These are phyloP conservation scores for Onthophagus taurus DNA, from an alignment of 1,140 invertebrate genomes.

Conservation along the genomic window DNA sequence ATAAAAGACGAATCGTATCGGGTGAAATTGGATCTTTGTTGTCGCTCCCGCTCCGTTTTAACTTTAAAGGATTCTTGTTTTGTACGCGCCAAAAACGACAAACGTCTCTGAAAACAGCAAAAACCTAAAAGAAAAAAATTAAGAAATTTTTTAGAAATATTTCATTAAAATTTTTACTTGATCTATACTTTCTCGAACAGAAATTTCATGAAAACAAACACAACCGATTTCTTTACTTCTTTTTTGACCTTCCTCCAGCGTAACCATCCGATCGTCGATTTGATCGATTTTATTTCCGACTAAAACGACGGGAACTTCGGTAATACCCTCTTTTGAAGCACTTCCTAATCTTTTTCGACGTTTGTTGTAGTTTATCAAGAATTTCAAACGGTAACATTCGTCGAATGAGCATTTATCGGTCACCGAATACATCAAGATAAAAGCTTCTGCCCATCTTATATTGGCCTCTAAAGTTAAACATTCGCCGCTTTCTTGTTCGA, in stretches of 20 bases:
- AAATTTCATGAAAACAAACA: constrained; percentile 74
- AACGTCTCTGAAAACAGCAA: constrained; percentile 55
- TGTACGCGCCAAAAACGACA: constrained; percentile 59
- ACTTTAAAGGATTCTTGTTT: constrained; percentile 48
- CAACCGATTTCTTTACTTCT: constrained; percentile 69
- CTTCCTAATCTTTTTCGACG: constrained; percentile 50
- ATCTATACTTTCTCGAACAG: constrained; percentile 69
- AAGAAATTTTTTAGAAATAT: background rate
- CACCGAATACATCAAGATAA: constrained; percentile 75
- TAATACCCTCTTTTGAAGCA: constrained; percentile 29
- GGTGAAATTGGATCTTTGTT: constrained; percentile 33
- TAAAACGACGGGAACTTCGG: constrained; percentile 62
- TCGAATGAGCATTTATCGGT: constrained; percentile 78
- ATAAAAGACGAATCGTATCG: constrained; percentile 25
- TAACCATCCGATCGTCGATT: constrained; percentile 65
- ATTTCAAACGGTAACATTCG: constrained; percentile 69
- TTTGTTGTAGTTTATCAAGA: constrained; percentile 70
- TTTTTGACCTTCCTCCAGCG: constrained; percentile 56
- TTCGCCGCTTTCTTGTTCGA: constrained; percentile 58
- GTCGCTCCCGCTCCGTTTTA: constrained; percentile 48
- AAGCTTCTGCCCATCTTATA: constrained; percentile 75
- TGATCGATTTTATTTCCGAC: constrained; percentile 77
- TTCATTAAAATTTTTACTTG: constrained; percentile 43
- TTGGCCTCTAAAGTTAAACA: constrained; percentile 61
- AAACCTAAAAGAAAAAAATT: constrained; percentile 42